These are phyloP conservation scores for Asobara japonica DNA, from an alignment of 1,140 invertebrate species.

Conservation along the genomic window DNA sequence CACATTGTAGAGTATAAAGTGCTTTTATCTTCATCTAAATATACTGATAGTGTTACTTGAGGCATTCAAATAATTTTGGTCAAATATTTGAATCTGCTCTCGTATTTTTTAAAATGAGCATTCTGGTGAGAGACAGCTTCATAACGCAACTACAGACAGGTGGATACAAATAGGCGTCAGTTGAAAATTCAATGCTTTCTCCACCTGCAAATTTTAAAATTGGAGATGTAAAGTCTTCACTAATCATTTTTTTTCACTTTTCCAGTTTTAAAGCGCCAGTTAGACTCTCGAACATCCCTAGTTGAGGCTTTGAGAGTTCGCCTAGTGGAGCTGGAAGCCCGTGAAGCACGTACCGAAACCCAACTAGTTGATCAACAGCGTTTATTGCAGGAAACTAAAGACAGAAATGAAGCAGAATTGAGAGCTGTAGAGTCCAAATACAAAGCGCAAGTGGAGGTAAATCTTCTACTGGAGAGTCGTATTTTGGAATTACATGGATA, in stretches of 20 bases:
- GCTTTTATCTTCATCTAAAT: too few species aligned
- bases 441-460: constrained; percentile 73
- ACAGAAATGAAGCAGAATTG: constrained; percentile 66
- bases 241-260: not conserved
- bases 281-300: constrained; percentile 60
- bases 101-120: too few species aligned
- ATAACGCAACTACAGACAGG: too few species aligned
- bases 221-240: too few species aligned
- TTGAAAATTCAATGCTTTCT: too few species aligned
- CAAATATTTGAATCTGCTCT: too few species aligned
- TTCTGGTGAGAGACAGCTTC: too few species aligned
- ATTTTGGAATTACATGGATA: constrained; percentile 73
- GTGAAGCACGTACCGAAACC: constrained; percentile 64
- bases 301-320: constrained; percentile 59
- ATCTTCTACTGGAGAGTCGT: constrained; percentile 74
- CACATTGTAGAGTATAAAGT: too few species aligned
- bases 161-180: too few species aligned
- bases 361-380: constrained; percentile 65
- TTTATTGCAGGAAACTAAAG: constrained; percentile 64
- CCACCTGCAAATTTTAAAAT: too few species aligned
- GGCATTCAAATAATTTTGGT: too few species aligned
- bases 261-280: constrained; percentile 58
- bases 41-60: too few species aligned
- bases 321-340: constrained; percentile 63
- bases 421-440: constrained; percentile 79